Evolutionary conservation across 2,888 invertebrate genomes (phyloP), one percentile per base, ranked within the genome.

Genomic region (Lepidochitona cinerea): DNA sequence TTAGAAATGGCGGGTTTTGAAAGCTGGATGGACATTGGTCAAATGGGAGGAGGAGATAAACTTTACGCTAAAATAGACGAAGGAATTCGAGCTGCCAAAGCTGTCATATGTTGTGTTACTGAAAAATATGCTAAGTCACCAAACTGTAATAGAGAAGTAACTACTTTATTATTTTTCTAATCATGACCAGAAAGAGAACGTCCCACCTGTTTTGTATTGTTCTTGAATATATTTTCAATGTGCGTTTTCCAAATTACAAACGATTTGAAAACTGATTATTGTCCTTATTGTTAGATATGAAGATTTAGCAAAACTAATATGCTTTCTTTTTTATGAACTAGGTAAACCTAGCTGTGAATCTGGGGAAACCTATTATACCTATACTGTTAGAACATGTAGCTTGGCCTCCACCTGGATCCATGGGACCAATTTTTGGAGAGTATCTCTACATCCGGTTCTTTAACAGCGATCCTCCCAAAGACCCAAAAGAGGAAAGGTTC

Each of bases 21-120:
- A 49, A 87, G 88, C 74, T 89, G 89, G 89, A 84, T 89, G 85
- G 89, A 89, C 78, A 84, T 88, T 59, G 89, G 89, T 49, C 88
- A 89, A 77, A 89, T 89, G 89, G 89, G 89, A 26, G 89, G 89
- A 0, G 89, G 89, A 26, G 89, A 89, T 77, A 89, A 89, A 73
- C 79, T 89, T 49, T 89, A 86, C 76, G 83, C 83, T 66, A 89
- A 89, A 73, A 89, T 89, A 37, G 89, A 89, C 78, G 71, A 76
- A 18, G 89, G 89, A 5, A 86, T 89, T 41, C 71, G 88, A 52
- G 83, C 77, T 12, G 87, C 88, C 9, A 89, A 87, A 78, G 81
- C 89, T 26, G 80, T 87, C 29, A 79, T 88, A 29, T 83, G 85
- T 65, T 87, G 85, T 79, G 84, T 88, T 18, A 83, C 88, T 9